These are phyloP conservation scores for Limosa lapponica DNA, from an alignment of 2,797 vertebrate genomes.

Conservation along the genomic window DNA sequence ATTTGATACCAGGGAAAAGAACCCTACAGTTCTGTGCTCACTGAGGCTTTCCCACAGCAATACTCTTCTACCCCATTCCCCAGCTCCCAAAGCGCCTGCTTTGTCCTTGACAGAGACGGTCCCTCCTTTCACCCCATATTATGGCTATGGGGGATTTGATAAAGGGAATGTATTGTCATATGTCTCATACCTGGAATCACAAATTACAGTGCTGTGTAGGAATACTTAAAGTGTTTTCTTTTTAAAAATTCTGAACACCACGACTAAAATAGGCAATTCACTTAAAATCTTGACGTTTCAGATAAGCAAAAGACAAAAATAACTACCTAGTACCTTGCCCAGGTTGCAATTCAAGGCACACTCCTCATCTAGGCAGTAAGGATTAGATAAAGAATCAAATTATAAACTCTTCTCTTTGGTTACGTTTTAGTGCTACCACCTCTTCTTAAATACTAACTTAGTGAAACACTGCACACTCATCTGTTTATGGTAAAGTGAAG, in stretches of 20 bases:
- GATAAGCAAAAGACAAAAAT: not conserved
- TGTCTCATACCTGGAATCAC: not conserved
- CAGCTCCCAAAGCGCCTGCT: not conserved
- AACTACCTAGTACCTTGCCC: not conserved
- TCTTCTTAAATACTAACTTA: not conserved
- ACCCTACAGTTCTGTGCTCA: slow-evolving; percentile 20
- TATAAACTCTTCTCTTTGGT: not conserved
- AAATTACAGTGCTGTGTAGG: not conserved
- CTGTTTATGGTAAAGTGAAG: slow-evolving; percentile 44
- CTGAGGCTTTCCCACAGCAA: not conserved
- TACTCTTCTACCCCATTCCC: not conserved
- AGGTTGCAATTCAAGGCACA: not conserved
- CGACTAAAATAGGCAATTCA: not conserved
- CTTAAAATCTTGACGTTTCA: not conserved
- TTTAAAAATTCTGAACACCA: not conserved
- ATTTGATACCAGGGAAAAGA: not conserved
- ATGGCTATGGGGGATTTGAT: not conserved
- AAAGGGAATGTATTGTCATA: not conserved
- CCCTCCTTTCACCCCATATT: not conserved
- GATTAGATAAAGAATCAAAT: not conserved
- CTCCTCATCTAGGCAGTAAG: not conserved
- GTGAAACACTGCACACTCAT: slow-evolving; percentile 58
- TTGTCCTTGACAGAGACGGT: not conserved
- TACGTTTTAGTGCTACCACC: not conserved
- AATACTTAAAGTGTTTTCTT: not conserved